Evolutionary conservation across 2,797 vertebrate genomes (phyloP).

Genomic region (Protosalanx chinensis): DNA sequence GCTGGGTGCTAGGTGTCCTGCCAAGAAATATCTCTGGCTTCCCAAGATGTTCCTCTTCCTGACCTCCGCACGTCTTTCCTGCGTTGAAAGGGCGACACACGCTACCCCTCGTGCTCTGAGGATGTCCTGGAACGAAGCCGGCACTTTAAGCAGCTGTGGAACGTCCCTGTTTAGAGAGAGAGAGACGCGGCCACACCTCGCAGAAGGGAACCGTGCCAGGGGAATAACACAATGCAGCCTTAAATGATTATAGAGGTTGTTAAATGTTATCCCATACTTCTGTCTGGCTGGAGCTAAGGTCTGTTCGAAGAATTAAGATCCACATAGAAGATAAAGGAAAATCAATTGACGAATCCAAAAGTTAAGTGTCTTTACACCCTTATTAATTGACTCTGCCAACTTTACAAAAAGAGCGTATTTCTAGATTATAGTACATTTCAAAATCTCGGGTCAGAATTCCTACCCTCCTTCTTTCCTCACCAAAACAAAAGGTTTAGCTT

Average conservation of each 20-base stretch:
- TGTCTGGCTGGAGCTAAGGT: too few relatives aligned
- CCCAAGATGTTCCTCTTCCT: slow-evolving; percentile 19
- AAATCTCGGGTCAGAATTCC: too few relatives aligned
- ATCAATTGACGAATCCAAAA: too few relatives aligned
- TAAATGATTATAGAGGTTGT: too few relatives aligned
- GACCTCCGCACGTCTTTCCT: slow-evolving; percentile 3
- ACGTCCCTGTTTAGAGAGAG: slow-evolving; percentile 28
- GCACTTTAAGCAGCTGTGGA: slow-evolving; percentile 34
- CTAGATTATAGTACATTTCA: too few relatives aligned
- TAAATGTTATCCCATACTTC: too few relatives aligned
- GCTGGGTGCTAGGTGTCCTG: slow-evolving; percentile 7
- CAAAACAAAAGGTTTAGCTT: background rate
- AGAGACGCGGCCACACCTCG: slow-evolving; percentile 27
- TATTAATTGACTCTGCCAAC: too few relatives aligned
- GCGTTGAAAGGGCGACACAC: slow-evolving; percentile 7
- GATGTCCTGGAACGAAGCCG: slow-evolving; percentile 39
- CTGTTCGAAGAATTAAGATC: too few relatives aligned
- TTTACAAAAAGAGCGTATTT: too few relatives aligned
- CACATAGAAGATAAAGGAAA: too few relatives aligned
- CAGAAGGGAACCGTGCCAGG: slow-evolving; percentile 23
- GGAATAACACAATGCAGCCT: slow-evolving; percentile 8
- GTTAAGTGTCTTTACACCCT: too few relatives aligned
- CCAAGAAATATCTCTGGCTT: slow-evolving; percentile 22
- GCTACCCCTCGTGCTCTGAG: background rate
- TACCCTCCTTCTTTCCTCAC: too few relatives aligned